Conservation (phyloP, 2,888 invertebrate species). For the Catocala nupta region DNA sequence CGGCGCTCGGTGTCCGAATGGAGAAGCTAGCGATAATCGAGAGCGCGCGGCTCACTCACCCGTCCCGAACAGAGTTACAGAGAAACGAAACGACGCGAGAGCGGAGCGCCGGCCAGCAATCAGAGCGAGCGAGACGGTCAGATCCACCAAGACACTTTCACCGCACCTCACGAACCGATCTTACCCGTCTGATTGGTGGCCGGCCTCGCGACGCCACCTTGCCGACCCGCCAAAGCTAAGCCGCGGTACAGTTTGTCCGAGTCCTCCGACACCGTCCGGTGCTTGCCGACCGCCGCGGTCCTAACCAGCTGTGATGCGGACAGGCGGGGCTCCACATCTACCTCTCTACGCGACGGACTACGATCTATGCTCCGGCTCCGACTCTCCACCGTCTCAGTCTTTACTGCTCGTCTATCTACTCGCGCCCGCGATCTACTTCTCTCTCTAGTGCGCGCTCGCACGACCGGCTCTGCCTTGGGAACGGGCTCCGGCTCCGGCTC, state of each 20-base stretch:
- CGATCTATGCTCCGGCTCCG: slow-evolving; percentile 35
- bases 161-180: slow-evolving; percentile 78
- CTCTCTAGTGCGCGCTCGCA: slow-evolving; percentile 9
- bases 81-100: slow-evolving; percentile 48
- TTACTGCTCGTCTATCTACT: slow-evolving; percentile 9
- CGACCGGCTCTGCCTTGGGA: slow-evolving; percentile 7
- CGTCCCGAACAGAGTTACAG: slow-evolving; percentile 64
- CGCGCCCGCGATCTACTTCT: slow-evolving; percentile 27
- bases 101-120: slow-evolving; percentile 54
- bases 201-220: slow-evolving; percentile 48
- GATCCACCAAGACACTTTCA: slow-evolving; percentile 75
- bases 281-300: slow-evolving; percentile 63
- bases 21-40: slow-evolving; percentile 53
- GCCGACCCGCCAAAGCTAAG: slow-evolving; percentile 62
- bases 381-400: slow-evolving; percentile 21
- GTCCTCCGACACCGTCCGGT: slow-evolving; percentile 53
- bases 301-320: slow-evolving; percentile 68
- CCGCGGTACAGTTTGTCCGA: slow-evolving; percentile 65
- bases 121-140: slow-evolving; percentile 54
- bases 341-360: slow-evolving; percentile 28
- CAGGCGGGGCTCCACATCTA: slow-evolving; percentile 30
- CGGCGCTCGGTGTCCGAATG: slow-evolving; percentile 54
- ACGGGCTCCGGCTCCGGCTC: not conserved
- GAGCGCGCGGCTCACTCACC: slow-evolving; percentile 64
- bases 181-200: slow-evolving; percentile 58